Base-by-base conservation (phyloP, 1,140 invertebrate genomes). In the Psilanteris sp. region DNA sequence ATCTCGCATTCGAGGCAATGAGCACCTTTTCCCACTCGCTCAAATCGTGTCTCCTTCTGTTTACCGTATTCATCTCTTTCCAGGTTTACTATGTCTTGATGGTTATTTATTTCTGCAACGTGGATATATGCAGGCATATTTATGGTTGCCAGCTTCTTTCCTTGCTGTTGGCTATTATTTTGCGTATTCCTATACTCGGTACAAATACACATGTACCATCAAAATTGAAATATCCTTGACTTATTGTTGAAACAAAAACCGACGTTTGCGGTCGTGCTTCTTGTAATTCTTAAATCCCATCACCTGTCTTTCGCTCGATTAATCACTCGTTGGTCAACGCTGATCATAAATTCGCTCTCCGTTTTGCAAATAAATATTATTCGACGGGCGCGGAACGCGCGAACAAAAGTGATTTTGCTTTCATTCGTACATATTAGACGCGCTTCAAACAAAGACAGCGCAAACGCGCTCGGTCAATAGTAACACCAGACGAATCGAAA, bases 1-100 rank as follows among this genome's bases (percentile, higher is more conserved):
- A 77, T 77, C 75, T 72, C 18, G 52, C 55, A 68, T 72, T 72
- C 67, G 57, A 68, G 54, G 46, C 67, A 71, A 72, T 64, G 54
- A 66, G 54, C 43, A 61, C 66, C 48, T 61, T 64, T 57, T 64
- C 55, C 54, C 54, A 50, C 39, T 64, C 41, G 32, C 64, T 59
- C 20, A 36, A 57, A 54, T 22, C 62, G 48, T 62, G 75, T 73
- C 61, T 61, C 66, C 61, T 75, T 75, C 55, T 59, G 67, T 71
- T 77, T 71, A 77, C 54, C 52, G 59, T 54, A 71, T 66, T 59
- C 66, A 68, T 71, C 48, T 77, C 32, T 61, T 72, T 70, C 48
- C 64, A 61, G 71, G 66, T 74, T 67, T 74, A 61, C 71, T 61
- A 43, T 67, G 4, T 26, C 36, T 32, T 74, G 71, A 67, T 67